Evolutionary conservation across 2,888 invertebrate species (phyloP).

Genomic region (Proisotoma minuta): DNA sequence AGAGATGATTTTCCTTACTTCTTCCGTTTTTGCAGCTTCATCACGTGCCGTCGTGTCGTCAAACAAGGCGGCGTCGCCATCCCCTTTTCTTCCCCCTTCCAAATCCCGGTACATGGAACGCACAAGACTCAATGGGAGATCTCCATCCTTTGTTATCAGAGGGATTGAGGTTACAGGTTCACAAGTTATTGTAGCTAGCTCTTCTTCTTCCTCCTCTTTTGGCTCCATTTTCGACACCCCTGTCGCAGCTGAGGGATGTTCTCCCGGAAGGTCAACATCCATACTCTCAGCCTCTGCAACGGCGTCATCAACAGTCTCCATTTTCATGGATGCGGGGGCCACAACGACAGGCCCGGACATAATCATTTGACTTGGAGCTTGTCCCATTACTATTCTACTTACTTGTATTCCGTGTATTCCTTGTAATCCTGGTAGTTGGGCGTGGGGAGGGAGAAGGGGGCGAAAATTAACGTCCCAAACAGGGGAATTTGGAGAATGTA

Average conservation of each 20-base stretch:
- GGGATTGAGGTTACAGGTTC: neutral
- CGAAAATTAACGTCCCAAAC: constrained; percentile 93
- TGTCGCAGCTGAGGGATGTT: constrained; percentile 33
- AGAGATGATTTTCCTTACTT: constrained; percentile 80
- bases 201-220: constrained; percentile 14
- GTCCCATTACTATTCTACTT: too few relatives aligned
- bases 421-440: constrained; percentile 15
- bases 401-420: neutral
- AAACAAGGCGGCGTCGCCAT: constrained; percentile 58
- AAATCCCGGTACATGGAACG: constrained; percentile 35
- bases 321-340: constrained; percentile 26
- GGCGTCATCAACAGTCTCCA: constrained; percentile 31
- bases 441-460: constrained; percentile 63
- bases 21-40: constrained; percentile 85
- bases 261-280: constrained; percentile 36
- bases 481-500: constrained; percentile 76
- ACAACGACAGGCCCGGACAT: constrained; percentile 16
- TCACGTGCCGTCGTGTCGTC: constrained; percentile 81
- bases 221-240: neutral
- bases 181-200: neutral
- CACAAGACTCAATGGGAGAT: constrained; percentile 35
- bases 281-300: constrained; percentile 33
- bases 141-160: constrained; percentile 12
- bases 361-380: constrained; percentile 14
- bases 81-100: constrained; percentile 30